These are phyloP conservation scores for Eulithis testata DNA, from an alignment of 2,888 invertebrate species.

Conservation along the genomic window DNA sequence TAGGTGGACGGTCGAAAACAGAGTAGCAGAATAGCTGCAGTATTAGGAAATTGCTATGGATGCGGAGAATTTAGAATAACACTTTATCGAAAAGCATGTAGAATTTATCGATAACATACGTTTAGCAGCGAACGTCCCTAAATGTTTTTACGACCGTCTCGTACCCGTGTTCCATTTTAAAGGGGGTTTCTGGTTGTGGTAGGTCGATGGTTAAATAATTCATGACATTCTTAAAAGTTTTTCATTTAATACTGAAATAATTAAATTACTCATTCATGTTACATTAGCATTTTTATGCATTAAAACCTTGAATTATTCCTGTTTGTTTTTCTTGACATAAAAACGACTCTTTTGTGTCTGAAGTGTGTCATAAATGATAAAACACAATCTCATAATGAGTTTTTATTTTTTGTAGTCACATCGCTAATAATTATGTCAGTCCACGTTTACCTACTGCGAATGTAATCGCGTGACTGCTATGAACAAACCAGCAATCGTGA, in stretches of 20 bases:
- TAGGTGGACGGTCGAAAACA: background rate
- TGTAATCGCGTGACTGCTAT: background rate
- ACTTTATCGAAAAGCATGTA: background rate
- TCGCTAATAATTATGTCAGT: too few species aligned
- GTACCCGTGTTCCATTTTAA: constrained; percentile 76
- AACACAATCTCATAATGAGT: too few species aligned
- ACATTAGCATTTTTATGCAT: too few species aligned
- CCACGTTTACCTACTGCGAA: background rate
- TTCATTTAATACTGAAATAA: background rate
- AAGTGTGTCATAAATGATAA: too few species aligned
- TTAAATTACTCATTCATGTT: background rate
- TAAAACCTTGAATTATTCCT: too few species aligned
- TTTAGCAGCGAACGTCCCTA: constrained; percentile 56
- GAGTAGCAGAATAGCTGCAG: constrained; percentile 1
- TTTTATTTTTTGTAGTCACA: too few species aligned
- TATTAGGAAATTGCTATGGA: constrained; percentile 4
- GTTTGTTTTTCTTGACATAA: too few species aligned
- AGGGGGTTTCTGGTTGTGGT: constrained; percentile 76
- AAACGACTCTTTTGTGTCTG: too few species aligned
- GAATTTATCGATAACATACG: constrained; percentile 31
- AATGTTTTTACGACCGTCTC: constrained; percentile 76
- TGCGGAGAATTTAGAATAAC: background rate
- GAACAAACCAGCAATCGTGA: too few species aligned
- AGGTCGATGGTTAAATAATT: constrained; percentile 69
- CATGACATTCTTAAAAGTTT: constrained; percentile 13